Evolutionary conservation across 2,797 vertebrate species (phyloP).

Genomic region (Rousettus madagascariensis): DNA sequence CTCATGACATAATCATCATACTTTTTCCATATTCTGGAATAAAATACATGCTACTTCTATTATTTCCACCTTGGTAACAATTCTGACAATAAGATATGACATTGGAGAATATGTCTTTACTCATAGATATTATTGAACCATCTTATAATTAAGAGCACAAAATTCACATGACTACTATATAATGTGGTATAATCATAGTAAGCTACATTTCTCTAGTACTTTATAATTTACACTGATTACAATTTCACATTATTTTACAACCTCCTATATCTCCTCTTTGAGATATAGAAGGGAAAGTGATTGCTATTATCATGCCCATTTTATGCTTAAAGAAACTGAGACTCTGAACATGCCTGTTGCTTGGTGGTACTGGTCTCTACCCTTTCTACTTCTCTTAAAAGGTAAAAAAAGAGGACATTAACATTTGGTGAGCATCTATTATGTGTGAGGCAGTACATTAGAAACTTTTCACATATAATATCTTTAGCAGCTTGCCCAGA

Average conservation of each 20-base stretch:
- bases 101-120: not conserved
- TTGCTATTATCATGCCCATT: not conserved
- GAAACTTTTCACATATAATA: not conserved
- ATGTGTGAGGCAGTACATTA: not conserved
- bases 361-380: not conserved
- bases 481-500: not conserved
- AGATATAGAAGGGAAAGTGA: not conserved
- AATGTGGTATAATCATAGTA: not conserved
- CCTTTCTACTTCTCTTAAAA: not conserved
- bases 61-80: not conserved
- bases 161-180: not conserved
- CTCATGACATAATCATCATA: not conserved
- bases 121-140: not conserved
- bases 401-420: not conserved
- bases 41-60: not conserved
- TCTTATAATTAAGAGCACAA: not conserved
- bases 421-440: not conserved
- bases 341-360: not conserved
- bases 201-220: not conserved
- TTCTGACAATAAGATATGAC: not conserved
- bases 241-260: constrained; percentile 29
- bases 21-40: constrained; percentile 1
- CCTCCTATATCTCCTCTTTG: not conserved
- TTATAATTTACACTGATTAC: not conserved
- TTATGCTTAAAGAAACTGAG: not conserved